Base-by-base conservation (phyloP, 2,797 vertebrate species). In the Rhynchotus rufescens region DNA sequence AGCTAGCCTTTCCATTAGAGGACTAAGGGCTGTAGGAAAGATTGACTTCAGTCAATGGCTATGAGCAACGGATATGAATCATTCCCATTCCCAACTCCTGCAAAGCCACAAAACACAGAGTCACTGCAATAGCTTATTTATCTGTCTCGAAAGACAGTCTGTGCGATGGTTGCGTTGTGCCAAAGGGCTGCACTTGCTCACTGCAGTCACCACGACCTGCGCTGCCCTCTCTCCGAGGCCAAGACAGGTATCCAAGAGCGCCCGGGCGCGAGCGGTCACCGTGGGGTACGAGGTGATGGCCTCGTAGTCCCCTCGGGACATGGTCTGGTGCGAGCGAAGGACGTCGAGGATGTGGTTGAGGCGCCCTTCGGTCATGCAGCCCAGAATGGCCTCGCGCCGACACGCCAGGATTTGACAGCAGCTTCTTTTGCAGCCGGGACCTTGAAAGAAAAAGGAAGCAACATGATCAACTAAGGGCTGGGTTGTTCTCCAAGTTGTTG, bases 281-380 rank as follows among this genome's bases (percentile, higher is more conserved):
- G 98, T 98, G 32, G 96, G 92, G 10, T 73, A n/a, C 0, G 97
- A 94, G 15, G 54, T 84, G 64, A 98, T 97, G 17, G 69, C 83
- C 73, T 98, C 98, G 1, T 98, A 98, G 21, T 96, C 96, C 87
- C 42, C 51, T 5, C 92, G 95, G 15, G 97, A 96, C 77, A 98
- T 57, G 0, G 7, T 82, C 17, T 90, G 94, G 47, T 92, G 92
- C 0, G 98, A 96, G 47, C 97, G 96, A 12, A 98, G 93, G 30
- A 97, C 91, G 0, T 98, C 98, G 0, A 98, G 93, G 34, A 97
- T 45, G 34, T 94, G 94, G 92, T 98, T 98, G 64, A 98, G 94
- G 6, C 94, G 94, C 7, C 98, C 98, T 73, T 98, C 97, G 8
- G 98, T 98, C 97, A 98, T 98, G 66, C 77, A 84, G 12, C 49